A percentile compares a stretch with the other conserved stretches of the same genome.
Conservation (phyloP, 2,888 invertebrate genomes). For the Meteorus cinctellus region DNA sequence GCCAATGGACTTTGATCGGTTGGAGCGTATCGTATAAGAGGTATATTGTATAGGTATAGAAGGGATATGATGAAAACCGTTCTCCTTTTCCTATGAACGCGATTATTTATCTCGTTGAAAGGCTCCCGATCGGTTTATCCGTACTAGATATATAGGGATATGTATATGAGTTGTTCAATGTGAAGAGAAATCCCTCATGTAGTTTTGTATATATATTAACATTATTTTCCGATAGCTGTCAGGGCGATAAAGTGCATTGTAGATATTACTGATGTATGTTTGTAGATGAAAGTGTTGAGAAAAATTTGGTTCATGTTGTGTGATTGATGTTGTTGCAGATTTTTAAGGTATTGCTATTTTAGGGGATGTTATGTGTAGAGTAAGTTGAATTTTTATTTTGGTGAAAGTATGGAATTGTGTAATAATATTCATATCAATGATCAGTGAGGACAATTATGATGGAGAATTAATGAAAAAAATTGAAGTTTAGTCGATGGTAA, state of each 20-base stretch:
- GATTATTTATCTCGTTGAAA: constrained; percentile 31
- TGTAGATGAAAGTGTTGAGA: neutral
- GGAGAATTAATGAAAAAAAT: too few species aligned
- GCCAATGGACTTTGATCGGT: constrained; percentile 35
- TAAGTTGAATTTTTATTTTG: too few species aligned
- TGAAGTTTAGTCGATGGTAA: too few species aligned
- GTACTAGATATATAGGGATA: neutral
- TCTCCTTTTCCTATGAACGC: constrained; percentile 4
- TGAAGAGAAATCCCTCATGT: neutral
- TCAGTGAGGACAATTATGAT: too few species aligned
- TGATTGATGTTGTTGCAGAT: too few species aligned
- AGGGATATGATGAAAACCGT: neutral
- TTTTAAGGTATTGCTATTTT: too few species aligned
- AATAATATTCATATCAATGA: too few species aligned
- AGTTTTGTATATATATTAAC: neutral
- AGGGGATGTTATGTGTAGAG: too few species aligned
- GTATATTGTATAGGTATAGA: neutral
- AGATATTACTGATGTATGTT: neutral
- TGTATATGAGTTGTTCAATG: neutral
- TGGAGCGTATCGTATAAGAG: neutral
- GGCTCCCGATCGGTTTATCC: constrained; percentile 20
- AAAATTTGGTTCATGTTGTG: neutral
- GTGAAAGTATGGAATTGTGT: too few species aligned
- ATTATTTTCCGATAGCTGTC: neutral
- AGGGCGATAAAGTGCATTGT: neutral